phyloP scores from a whole-genome alignment of 23 tunicate species.

The Aplidium turbinatum region DNA sequence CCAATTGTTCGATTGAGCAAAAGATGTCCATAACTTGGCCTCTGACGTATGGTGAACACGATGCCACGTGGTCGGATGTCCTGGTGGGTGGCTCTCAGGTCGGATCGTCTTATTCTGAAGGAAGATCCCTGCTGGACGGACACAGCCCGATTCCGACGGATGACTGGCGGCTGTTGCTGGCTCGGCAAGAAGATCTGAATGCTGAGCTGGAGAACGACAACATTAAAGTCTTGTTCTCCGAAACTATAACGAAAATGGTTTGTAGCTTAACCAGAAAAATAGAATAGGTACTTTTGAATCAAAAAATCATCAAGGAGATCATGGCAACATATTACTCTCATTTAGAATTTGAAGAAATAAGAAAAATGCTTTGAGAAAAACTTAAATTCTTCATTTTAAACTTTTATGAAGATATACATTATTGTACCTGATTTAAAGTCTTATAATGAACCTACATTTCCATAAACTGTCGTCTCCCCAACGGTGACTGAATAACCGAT shows the following conservation, averaged over 20 bases:
- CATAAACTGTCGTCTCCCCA: slow-evolving; percentile 25
- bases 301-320: too few relatives aligned
- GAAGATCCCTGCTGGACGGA: slow-evolving; percentile 47
- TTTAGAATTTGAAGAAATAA: too few relatives aligned
- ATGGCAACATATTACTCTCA: too few relatives aligned
- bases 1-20: slow-evolving; percentile 13
- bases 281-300: too few relatives aligned
- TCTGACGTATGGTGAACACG: slow-evolving; percentile 24
- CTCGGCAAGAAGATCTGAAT: slow-evolving; percentile 51
- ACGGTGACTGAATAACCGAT: slow-evolving; percentile 44
- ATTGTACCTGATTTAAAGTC: too few relatives aligned
- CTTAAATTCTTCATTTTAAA: too few relatives aligned
- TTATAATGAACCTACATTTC: slow-evolving; percentile 41
- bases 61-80: slow-evolving; percentile 63
- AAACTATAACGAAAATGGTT: too few relatives aligned
- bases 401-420: background rate
- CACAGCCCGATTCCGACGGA: slow-evolving; percentile 50
- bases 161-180: slow-evolving; percentile 69
- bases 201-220: slow-evolving; percentile 33
- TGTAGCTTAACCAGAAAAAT: too few relatives aligned
- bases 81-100: slow-evolving; percentile 62
- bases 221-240: background rate
- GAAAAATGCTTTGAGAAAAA: too few relatives aligned
- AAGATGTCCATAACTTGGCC: slow-evolving; percentile 51
- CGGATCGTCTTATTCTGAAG: slow-evolving; percentile 33